These are phyloP conservation scores for Saimiri boliviensis DNA, from an alignment of 2,113 vertebrate species.

Conservation along the genomic window DNA sequence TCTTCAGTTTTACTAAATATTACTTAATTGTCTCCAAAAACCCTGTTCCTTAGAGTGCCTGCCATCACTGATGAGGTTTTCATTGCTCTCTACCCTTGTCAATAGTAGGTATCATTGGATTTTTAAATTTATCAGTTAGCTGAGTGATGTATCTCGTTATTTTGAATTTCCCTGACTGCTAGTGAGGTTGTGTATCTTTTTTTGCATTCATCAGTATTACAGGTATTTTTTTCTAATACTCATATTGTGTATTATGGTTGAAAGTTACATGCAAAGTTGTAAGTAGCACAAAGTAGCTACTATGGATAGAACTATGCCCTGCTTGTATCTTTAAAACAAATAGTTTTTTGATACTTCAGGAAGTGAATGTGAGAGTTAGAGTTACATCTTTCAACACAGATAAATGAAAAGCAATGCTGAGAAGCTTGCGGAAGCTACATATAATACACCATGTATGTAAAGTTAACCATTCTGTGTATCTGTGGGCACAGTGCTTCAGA, in stretches of 20 bases:
- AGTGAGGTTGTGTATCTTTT: not conserved
- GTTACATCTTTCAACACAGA: not conserved
- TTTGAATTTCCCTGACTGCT: constrained; percentile 39
- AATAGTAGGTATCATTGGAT: not conserved
- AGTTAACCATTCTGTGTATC: not conserved
- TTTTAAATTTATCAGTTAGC: not conserved
- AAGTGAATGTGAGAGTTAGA: not conserved
- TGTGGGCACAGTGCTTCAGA: not conserved
- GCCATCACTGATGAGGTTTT: not conserved
- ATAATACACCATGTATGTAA: not conserved
- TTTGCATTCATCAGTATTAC: not conserved
- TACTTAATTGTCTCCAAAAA: not conserved
- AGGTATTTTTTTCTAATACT: not conserved
- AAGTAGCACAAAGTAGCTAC: not conserved
- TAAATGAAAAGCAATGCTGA: not conserved
- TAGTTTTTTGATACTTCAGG: not conserved
- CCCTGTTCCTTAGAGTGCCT: not conserved
- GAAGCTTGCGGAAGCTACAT: not conserved
- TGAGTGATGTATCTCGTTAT: not conserved
- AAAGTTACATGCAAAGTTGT: not conserved
- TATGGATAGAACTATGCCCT: not conserved
- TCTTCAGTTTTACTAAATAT: not conserved
- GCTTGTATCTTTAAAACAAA: constrained; percentile 20
- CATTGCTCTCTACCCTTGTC: not conserved
- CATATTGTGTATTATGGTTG: not conserved